Base-by-base conservation (phyloP, 2,797 vertebrate genomes). In the Aphelocoma californica region DNA sequence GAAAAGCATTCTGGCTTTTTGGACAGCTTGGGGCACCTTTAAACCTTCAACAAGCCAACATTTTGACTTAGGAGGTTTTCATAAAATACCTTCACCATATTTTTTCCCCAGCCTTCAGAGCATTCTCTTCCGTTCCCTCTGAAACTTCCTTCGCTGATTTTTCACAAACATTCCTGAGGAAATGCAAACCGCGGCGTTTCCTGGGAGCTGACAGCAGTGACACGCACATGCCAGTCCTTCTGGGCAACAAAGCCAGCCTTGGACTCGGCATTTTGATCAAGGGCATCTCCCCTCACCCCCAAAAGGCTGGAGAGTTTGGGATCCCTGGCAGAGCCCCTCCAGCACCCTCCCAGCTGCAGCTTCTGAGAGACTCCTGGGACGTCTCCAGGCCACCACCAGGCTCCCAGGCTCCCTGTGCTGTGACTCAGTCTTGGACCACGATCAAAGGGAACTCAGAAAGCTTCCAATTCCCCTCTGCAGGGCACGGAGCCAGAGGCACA, bases 401-500 rank as follows among this genome's bases (percentile, higher is more conserved):
- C 79, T 88, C 88, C 73, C 85, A 32, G 38, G 26, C 75, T 88
- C 88, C 78, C 83, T 18, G 23, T 34, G 61, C 70, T n/a, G 83
- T 38, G 65, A 75, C 70, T 95, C 83, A 13, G 19, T 31, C 80
- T 65, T 93, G 93, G 90, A 93, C 36, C 12, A 7, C 3, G 34
- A 93, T 95, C 84, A 96, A 96, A 96, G 93, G 58, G 12, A 95
- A 12, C 18, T 50, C 95, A 56, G 72, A 91, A 58, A 74, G 80
- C 89, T 83, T 51, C 85, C 95, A 91, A 28, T 31, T 65, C 71
- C 51, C 64, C 67, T 79, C 83, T 31, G 65, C 78, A 57, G 85
- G 91, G 93, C 93, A 75, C 7, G 0, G 1, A 73, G 90, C 95
- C 84, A 96, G 90, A 65, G 6, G 16, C 80, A 81, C 61, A 67